These are phyloP conservation scores for Vultur gryphus DNA, from an alignment of 2,797 vertebrate species.

Conservation along the genomic window DNA sequence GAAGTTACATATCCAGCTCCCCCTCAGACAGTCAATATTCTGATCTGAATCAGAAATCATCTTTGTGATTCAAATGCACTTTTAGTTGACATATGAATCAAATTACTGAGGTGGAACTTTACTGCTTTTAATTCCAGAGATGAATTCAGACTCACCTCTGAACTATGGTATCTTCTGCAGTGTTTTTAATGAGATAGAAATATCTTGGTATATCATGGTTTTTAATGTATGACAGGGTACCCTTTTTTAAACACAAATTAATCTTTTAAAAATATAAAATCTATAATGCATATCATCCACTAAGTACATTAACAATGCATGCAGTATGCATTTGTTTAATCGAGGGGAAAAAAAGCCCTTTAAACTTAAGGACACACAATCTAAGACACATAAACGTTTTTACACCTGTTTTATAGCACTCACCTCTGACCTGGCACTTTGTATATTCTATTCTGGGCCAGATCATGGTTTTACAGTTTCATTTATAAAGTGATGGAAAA, in stretches of 20 bases:
- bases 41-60: background rate
- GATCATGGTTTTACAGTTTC: background rate
- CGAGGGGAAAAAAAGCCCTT: background rate
- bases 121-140: background rate
- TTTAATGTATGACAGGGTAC: background rate
- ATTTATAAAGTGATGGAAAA: background rate
- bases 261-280: background rate
- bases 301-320: background rate
- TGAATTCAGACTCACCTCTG: background rate
- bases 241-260: background rate
- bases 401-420: background rate
- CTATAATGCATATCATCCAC: background rate
- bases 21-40: background rate
- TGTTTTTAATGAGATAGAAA: background rate
- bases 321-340: background rate
- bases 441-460: background rate
- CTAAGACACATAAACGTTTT: background rate
- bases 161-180: background rate
- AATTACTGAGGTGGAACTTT: background rate
- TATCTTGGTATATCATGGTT: background rate
- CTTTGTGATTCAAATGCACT: background rate
- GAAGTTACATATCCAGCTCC: background rate
- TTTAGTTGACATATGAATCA: background rate
- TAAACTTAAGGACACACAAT: background rate
- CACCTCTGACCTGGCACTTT: background rate